Conservation (phyloP, 2,888 invertebrate species). For the Holacanthella duospinosa region DNA sequence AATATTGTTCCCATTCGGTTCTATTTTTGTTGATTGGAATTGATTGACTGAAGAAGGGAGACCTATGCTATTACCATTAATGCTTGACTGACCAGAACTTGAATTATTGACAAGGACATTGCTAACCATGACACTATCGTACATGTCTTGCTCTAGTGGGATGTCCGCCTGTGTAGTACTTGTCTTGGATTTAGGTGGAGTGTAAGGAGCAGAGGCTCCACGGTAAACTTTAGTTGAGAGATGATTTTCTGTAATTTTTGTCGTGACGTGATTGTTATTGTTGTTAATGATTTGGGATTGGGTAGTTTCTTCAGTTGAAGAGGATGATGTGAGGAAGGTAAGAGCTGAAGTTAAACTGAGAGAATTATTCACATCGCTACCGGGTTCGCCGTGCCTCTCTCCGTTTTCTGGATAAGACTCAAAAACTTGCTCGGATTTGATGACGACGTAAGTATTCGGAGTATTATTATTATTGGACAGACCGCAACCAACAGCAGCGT, state of each 20-base stretch:
- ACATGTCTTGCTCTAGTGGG: constrained; percentile 14
- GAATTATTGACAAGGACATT: constrained; percentile 7
- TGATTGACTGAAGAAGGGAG: neutral
- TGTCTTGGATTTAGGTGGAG: constrained; percentile 8
- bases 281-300: neutral
- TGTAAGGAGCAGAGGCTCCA: constrained; percentile 29
- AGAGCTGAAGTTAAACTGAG: neutral
- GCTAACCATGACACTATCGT: constrained; percentile 12
- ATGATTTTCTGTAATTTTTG: constrained; percentile 37
- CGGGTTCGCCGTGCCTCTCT: neutral
- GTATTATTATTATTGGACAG: constrained; percentile 4
- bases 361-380: neutral
- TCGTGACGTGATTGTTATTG: constrained; percentile 4
- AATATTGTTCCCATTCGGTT: constrained; percentile 30
- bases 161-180: neutral
- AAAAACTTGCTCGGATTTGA: neutral
- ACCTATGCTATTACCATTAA: neutral
- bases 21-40: neutral
- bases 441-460: neutral
- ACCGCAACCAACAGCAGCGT: neutral
- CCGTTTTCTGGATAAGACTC: neutral
- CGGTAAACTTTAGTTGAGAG: constrained; percentile 30
- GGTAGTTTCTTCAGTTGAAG: neutral
- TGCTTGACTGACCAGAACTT: neutral
- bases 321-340: neutral